Conservation (phyloP, 2,797 vertebrate genomes). For the Choloepus didactylus region DNA sequence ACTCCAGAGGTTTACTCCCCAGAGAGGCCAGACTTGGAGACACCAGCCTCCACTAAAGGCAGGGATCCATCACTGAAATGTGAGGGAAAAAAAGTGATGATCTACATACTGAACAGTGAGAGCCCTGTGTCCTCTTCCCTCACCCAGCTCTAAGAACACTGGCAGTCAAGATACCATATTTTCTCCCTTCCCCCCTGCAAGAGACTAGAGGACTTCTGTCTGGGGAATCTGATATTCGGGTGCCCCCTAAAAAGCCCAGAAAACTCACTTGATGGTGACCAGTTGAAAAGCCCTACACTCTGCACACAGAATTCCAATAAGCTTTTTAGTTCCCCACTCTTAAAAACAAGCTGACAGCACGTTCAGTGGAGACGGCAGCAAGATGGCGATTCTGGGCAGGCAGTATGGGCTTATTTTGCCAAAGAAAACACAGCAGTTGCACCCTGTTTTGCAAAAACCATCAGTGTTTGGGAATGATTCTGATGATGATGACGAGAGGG, state of each 20-base stretch:
- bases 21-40: background rate
- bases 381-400: too few species aligned
- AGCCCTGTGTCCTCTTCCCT: background rate
- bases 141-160: constrained; percentile 22
- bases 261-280: background rate
- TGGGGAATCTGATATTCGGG: background rate
- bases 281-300: background rate
- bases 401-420: too few species aligned
- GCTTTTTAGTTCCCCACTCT: constrained; percentile 37
- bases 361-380: too few species aligned
- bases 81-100: background rate
- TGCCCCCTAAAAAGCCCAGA: background rate
- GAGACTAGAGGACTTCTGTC: background rate
- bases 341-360: constrained; percentile 43
- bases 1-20: background rate
- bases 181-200: background rate
- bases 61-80: background rate
- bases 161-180: background rate
- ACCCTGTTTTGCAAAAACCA: too few species aligned
- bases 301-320: background rate
- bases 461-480: too few species aligned
- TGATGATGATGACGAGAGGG: too few species aligned
- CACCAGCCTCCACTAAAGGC: background rate
- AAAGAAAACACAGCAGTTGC: too few species aligned
- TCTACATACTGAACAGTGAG: background rate